Conservation (phyloP, 1,140 invertebrate genomes). For the Neodiprion fabricii region DNA sequence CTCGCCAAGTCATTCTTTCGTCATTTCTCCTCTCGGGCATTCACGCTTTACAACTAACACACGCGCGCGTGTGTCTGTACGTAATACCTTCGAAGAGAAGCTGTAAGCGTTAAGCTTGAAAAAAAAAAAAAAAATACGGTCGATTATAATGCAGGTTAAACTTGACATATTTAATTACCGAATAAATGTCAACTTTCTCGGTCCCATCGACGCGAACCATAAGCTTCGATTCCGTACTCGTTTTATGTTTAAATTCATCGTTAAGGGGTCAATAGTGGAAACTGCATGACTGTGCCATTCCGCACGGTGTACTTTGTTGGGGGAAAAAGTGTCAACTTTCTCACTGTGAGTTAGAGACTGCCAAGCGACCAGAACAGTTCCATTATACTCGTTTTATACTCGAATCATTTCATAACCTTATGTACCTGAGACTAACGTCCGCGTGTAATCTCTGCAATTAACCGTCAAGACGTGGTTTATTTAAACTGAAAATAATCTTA, state of each 20-base stretch:
- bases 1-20: background rate
- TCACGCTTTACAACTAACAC: too few relatives aligned
- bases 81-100: too few relatives aligned
- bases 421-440: too few relatives aligned
- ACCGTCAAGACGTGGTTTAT: too few relatives aligned
- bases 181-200: background rate
- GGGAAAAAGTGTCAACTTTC: constrained; percentile 2
- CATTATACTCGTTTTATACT: too few relatives aligned
- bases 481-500: too few relatives aligned
- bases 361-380: too few relatives aligned
- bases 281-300: background rate
- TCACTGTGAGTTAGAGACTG: background rate
- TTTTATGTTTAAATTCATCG: background rate
- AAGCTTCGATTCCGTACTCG: background rate
- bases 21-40: background rate
- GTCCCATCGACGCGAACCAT: background rate
- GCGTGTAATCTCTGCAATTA: too few relatives aligned
- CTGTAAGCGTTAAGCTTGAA: too few relatives aligned
- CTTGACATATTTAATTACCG: background rate
- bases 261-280: background rate
- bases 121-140: background rate
- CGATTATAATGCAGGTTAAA: background rate
- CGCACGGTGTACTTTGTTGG: background rate
- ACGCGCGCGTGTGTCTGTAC: too few relatives aligned
- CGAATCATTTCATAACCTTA: too few relatives aligned